Base-by-base conservation (phyloP, 2,888 invertebrate species). In the Furcula furcula region DNA sequence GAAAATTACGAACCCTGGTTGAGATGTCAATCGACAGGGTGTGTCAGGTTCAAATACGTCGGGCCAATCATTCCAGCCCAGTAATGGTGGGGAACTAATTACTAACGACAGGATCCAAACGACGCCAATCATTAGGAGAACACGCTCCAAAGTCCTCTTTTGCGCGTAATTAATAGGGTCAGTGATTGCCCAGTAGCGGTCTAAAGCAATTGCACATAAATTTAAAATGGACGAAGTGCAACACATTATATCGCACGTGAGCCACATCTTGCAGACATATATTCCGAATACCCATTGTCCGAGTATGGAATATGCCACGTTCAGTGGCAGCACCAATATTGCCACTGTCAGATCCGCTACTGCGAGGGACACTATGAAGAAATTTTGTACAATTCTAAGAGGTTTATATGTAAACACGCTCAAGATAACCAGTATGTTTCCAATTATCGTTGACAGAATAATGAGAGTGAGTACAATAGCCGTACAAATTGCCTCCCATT, bases 61-160 rank as follows among this genome's bases (percentile, higher is more conserved):
- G 0, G 97, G 97, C 97, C 97, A 97, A 79, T 98, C 97, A 67
- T 97, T 97, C 97, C 97, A 97, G 0, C 97, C 97, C 11, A 97
- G 91, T 35, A 97, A 76, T 0, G 97, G 97, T 0, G 97, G 97
- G 4, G 97, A 96, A 65, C 97, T 96, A 58, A 97, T 97, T 36
- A 96, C 83, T 23, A 95, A 90, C 3, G 96, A 96, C 15, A 97
- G 87, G 31, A 94, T 83, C 97, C 97, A 97, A 1, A 97, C 97
- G 10, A 94, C 92, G 3, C 93, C 93, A 56, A 97, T 97, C 90
- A 96, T 94, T n/a, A 94, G 81, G 13, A 97, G 86, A 0, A 97
- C 97, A 37, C 97, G 90, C 62, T 95, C 95, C 29, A 97, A 89
- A 5, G 97, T 97, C 33, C 97, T 91, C 76, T 97, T 97, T 76